Base-by-base conservation (phyloP, 2,113 vertebrate genomes). In the Peromyscus maniculatus region DNA sequence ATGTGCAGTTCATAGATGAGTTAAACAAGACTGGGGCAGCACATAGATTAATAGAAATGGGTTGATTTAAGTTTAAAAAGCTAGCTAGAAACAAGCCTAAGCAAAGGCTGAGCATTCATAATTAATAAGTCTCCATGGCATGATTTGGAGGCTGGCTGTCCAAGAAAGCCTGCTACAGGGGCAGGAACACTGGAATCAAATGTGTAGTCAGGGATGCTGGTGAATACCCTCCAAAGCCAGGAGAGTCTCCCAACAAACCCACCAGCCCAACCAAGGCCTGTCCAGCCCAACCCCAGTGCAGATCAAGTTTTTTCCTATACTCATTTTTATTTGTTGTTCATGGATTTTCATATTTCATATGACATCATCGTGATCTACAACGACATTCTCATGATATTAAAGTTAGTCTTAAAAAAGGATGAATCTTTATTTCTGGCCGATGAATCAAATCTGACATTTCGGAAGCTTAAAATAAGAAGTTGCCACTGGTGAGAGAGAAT, bases 381-480 rank as follows among this genome's bases (percentile, higher is more conserved):
- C 52, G 77, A 69, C 71, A 52, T 89, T 91, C 91, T 43, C 33
- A 55, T 93, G 55, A 52, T 89, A 84, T 22, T 79, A 69, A 80
- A 90, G 46, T 79, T 91, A 80, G 84, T 93, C n/a, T 95, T 91
- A 0, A 80, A 80, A 55, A 69, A 82, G 49, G 62, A 78, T 52
- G 72, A 86, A 74, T 92, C 39, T 89, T 93, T 86, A 74, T 66
- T 87, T 71, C 22, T 71, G 16, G 49, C 22, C 13, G 59, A 7
- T 93, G 52, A 96, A 71, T 94, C 82, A 86, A 94, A 55, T 22
- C 19, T 91, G 67, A 2, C 4, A 66, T 87, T 87, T 95, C 67
- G 91, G 43, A 91, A 31, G 24, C 77, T 95, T 87, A 78, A 83
- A 92, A 78, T 83, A 69, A 92, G 28, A 89, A 75, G 33, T 79